Percentiles rank a stretch among this genome's conserved stretches.
Evolutionary conservation across 2,888 invertebrate species (phyloP).

Genomic region (Andrena fulva): DNA sequence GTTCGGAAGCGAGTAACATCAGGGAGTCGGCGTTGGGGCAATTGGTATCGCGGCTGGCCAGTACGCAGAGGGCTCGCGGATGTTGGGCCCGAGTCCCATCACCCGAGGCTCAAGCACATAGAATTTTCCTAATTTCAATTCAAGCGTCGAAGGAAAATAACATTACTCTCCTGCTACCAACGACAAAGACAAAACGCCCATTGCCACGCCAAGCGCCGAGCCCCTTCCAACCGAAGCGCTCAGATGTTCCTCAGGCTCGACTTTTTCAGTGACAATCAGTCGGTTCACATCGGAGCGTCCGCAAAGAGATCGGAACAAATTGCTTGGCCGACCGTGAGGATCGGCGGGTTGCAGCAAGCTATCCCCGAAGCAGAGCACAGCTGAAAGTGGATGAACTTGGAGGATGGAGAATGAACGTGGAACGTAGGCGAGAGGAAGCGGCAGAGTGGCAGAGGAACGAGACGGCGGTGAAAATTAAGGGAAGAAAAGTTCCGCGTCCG

Average conservation of each 20-base stretch:
- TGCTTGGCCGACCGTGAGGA: constrained; percentile 25
- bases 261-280: constrained; percentile 14
- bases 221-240: too few relatives aligned
- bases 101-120: too few relatives aligned
- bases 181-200: not conserved
- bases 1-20: too few relatives aligned
- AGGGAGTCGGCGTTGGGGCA: too few relatives aligned
- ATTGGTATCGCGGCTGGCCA: too few relatives aligned
- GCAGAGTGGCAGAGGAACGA: not conserved
- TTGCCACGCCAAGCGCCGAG: too few relatives aligned
- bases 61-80: too few relatives aligned
- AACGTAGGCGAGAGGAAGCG: not conserved
- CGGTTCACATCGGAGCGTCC: constrained; percentile 13
- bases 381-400: not conserved
- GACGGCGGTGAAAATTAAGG: constrained; percentile 13
- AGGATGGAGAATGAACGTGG: not conserved
- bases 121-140: too few relatives aligned
- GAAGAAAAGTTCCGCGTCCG: constrained; percentile 8
- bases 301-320: constrained; percentile 42
- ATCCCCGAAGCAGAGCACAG: not conserved
- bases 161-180: not conserved
- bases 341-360: not conserved
- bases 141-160: too few relatives aligned
- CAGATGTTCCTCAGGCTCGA: not conserved
- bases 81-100: too few relatives aligned